A percentile compares a stretch with the other conserved stretches of the same genome.
These are phyloP conservation scores for Danionella dracula DNA, from an alignment of 2,797 vertebrate genomes.

Conservation along the genomic window DNA sequence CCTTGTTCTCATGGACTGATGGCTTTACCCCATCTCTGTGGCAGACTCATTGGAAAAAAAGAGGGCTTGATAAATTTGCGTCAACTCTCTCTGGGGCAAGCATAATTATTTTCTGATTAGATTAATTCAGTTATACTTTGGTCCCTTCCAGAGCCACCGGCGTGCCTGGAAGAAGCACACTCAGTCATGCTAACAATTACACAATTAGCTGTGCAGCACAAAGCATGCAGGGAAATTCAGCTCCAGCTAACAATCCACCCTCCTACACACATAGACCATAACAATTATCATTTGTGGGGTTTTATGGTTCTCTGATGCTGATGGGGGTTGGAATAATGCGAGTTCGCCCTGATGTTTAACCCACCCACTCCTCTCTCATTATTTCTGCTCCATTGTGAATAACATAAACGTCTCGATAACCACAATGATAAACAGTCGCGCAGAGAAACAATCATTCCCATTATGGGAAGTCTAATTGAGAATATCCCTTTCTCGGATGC, in stretches of 20 bases:
- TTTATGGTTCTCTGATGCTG: constrained; percentile 37
- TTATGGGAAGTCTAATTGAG: constrained; percentile 32
- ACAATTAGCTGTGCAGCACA: constrained; percentile 60
- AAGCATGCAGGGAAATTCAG: constrained; percentile 43
- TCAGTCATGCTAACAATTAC: constrained; percentile 69
- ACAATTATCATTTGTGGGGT: constrained; percentile 47
- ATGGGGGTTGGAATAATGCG: constrained; percentile 39
- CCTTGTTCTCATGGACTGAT: constrained; percentile 39
- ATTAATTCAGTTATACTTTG: constrained; percentile 69
- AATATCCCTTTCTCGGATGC: constrained; percentile 32
- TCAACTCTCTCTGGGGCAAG: constrained; percentile 58
- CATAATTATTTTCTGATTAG: constrained; percentile 73
- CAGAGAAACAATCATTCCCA: constrained; percentile 27
- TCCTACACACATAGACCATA: constrained; percentile 39
- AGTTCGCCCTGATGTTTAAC: constrained; percentile 41
- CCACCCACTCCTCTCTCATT: constrained; percentile 43
- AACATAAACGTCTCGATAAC: constrained; percentile 36
- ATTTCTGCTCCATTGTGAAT: constrained; percentile 37
- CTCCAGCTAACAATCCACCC: constrained; percentile 38
- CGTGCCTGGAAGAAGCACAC: constrained; percentile 63
- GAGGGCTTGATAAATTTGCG: constrained; percentile 64
- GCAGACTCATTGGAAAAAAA: constrained; percentile 32
- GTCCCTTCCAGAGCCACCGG: constrained; percentile 64
- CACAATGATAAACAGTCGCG: constrained; percentile 40
- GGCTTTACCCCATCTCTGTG: constrained; percentile 44